Base-by-base conservation (phyloP, 2,888 invertebrate species). In the Synergus umbraculus region DNA sequence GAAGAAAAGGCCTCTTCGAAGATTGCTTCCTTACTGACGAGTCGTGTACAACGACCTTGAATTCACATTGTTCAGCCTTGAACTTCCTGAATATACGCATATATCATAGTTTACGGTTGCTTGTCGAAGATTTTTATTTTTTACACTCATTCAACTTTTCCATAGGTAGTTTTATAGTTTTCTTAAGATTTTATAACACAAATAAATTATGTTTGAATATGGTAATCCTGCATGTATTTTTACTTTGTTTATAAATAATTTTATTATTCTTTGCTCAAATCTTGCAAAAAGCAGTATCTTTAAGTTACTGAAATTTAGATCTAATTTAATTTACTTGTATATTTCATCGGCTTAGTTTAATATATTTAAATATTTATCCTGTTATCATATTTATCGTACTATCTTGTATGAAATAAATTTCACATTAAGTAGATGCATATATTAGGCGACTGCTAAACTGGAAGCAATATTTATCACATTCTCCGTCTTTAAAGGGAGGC, bases 11-110 rank as follows among this genome's bases (percentile, higher is more conserved):
- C 18, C n/a, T 43, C 41, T 18, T 66, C 66, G 66, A 9, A 66
- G n/a, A 66, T 66, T 66, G 43, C 66, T 66, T 66, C 66, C 66
- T 43, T 66, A n/a, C 43, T 66, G 43, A 66, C 43, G 37, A 66
- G 43, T 60, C 2, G n/a, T 64, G 43, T 43, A 10, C 66, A 66
- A 66, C 66, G 66, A 66, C 66, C 66, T 66, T 66, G 66, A 66
- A 43, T 37, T 66, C 43, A 66, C 66, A 4, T 15, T 41, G n/a
- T n/a, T 66, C 66, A 66, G 41, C 66, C 66, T 66, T 66, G 41
- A 66, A 66, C 66, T 66, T 66, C 66, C 66, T 37, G 43, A 43
- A 15, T 66, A 41, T 66, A 43, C 43, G 22, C 22, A 60, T 22
- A 60, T 60, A 29, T 60, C 22, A 60, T 22, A 60, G 22, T 60